These are phyloP conservation scores for Malurus alboscapulatus DNA, from an alignment of 2,113 vertebrate species.

Conservation along the genomic window DNA sequence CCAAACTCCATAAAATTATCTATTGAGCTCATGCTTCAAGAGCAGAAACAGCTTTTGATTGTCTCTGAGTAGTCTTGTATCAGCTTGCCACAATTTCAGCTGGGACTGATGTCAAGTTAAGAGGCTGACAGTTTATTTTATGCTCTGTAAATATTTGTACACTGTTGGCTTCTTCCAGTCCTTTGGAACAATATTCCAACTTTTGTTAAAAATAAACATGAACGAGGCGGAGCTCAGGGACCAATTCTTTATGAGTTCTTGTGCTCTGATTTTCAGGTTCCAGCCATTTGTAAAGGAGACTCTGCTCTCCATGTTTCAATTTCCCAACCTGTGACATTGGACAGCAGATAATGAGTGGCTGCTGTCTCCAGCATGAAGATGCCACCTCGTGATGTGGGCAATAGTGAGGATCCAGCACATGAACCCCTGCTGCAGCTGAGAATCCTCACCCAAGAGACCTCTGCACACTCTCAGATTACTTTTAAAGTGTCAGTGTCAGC, in stretches of 20 bases:
- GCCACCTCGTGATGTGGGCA: fast-evolving
- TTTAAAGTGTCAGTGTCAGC: not conserved
- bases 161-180: constrained; percentile 48
- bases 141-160: constrained; percentile 64
- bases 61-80: constrained; percentile 13
- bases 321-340: not conserved
- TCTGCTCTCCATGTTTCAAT: not conserved
- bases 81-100: constrained; percentile 16
- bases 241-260: not conserved
- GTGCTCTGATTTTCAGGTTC: not conserved
- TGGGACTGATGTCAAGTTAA: constrained; percentile 58
- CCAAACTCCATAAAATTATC: not conserved
- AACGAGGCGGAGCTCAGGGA: not conserved
- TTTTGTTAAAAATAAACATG: constrained; percentile 61
- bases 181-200: constrained; percentile 52
- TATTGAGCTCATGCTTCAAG: not conserved
- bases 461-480: not conserved
- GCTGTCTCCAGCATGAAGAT: not conserved
- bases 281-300: not conserved
- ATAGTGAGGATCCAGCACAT: not conserved
- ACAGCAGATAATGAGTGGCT: not conserved
- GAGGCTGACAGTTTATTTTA: constrained; percentile 58
- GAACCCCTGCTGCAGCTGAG: not conserved
- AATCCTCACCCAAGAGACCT: not conserved
- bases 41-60: constrained; percentile 39